phyloP scores from a whole-genome alignment of 2,888 invertebrate genomes.

The Stenotaenia linearis region DNA sequence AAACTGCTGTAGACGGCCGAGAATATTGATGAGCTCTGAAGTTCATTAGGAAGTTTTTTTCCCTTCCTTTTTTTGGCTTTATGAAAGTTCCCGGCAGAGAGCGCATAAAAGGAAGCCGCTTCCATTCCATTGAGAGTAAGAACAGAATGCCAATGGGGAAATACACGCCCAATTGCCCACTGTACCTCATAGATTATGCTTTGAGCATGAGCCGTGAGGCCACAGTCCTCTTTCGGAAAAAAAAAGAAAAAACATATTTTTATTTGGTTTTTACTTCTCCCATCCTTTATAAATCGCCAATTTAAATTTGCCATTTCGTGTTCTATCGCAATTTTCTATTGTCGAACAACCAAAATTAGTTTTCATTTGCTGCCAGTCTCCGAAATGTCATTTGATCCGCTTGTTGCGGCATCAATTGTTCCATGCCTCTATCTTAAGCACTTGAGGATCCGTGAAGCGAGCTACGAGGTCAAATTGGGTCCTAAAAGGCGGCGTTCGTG shows the following conservation, averaged over 20 bases:
- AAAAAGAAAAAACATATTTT: neutral
- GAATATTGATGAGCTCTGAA: conserved; percentile 14
- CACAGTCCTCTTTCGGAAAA: neutral
- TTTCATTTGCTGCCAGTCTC: neutral
- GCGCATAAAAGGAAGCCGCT: conserved; percentile 24
- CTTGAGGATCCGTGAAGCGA: neutral
- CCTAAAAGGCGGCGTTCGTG: neutral
- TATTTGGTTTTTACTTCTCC: neutral
- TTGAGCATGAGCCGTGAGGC: conserved; percentile 20
- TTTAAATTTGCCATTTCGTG: neutral
- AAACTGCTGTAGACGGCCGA: conserved; percentile 4
- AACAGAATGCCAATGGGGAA: conserved; percentile 26
- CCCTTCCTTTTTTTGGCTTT: neutral
- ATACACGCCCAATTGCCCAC: conserved; percentile 26
- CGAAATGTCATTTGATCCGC: conserved; percentile 3
- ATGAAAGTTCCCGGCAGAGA: conserved; percentile 19
- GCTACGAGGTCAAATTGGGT: conserved; percentile 19
- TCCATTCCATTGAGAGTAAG: conserved; percentile 19
- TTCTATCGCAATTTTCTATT: neutral
- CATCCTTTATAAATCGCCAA: neutral
- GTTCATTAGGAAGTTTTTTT: conserved; percentile 24
- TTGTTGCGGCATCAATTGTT: conserved; percentile 17
- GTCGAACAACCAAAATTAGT: neutral
- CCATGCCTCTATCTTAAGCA: neutral
- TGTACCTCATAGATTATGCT: conserved; percentile 14